Evolutionary conservation across 1,140 invertebrate genomes (phyloP).

Genomic region (Melitaea cinxia): DNA sequence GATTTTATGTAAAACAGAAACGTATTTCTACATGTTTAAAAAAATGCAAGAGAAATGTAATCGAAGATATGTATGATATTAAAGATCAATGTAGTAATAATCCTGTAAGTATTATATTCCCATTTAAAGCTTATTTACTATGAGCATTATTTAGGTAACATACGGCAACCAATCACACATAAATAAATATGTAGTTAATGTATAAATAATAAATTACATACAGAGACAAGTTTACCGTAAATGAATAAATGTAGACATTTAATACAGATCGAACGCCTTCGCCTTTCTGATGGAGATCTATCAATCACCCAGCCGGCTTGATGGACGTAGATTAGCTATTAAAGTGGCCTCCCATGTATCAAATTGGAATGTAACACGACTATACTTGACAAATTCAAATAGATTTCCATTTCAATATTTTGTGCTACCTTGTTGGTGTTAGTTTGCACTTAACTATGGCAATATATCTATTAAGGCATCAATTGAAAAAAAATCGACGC

Average conservation of each 20-base stretch:
- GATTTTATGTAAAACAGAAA: no score
- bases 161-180: no score
- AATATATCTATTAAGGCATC: background rate
- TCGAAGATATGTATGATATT: no score
- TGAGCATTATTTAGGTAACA: no score
- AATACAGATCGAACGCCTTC: slow-evolving; percentile 10
- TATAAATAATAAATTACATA: no score
- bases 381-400: slow-evolving; percentile 32
- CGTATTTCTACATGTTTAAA: no score
- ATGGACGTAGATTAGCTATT: slow-evolving; percentile 25
- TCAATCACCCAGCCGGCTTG: slow-evolving; percentile 18
- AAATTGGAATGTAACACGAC: background rate
- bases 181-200: no score
- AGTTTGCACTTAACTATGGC: background rate
- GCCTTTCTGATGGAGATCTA: slow-evolving; percentile 2
- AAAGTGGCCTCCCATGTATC: slow-evolving; percentile 11
- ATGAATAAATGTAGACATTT: slow-evolving; percentile 16
- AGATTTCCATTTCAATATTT: background rate
- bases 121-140: no score
- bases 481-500: no score
- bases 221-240: slow-evolving; percentile 5
- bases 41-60: no score
- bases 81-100: no score
- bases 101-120: no score
- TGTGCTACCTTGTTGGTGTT: background rate